Percentiles rank a stretch among this genome's conserved stretches.
Evolutionary conservation across 1,140 invertebrate genomes (phyloP).

Genomic region (Heterodera carotae): DNA sequence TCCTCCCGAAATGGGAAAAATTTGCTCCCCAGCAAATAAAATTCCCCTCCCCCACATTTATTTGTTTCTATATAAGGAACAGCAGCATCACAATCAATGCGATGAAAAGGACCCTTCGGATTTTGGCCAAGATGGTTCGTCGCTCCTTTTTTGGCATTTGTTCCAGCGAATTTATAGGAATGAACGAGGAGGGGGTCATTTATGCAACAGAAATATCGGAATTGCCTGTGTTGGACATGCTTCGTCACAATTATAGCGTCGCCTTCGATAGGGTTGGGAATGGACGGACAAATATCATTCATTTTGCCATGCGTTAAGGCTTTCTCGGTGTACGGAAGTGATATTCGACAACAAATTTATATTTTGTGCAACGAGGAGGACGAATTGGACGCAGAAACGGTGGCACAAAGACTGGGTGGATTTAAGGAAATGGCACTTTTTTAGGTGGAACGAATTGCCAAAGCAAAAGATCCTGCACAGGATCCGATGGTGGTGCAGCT

Average conservation of each 20-base stretch:
- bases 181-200: conserved; percentile 30
- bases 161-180: conserved; percentile 10
- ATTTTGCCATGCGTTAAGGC: conserved; percentile 15
- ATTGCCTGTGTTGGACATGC: conserved; percentile 30
- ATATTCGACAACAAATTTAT: conserved; percentile 38
- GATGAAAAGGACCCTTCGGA: neutral
- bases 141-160: conserved; percentile 1
- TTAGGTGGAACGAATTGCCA: conserved; percentile 22
- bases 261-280: conserved; percentile 39
- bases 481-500: conserved; percentile 30
- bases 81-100: neutral
- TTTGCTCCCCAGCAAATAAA: too few species aligned
- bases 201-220: conserved; percentile 34
- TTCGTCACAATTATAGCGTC: conserved; percentile 35
- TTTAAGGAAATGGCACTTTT: neutral
- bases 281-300: too few species aligned
- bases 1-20: too few species aligned
- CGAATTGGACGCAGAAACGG: conserved; percentile 40
- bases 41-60: too few species aligned
- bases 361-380: conserved; percentile 39
- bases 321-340: conserved; percentile 24
- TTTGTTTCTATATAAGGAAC: neutral
- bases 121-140: neutral
- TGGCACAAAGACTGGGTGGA: neutral
- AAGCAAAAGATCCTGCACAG: conserved; percentile 14